Percentiles rank a stretch among this genome's conserved stretches.
Evolutionary conservation across 2,113 vertebrate species (phyloP).

Genomic region (Elgaria multicarinata): DNA sequence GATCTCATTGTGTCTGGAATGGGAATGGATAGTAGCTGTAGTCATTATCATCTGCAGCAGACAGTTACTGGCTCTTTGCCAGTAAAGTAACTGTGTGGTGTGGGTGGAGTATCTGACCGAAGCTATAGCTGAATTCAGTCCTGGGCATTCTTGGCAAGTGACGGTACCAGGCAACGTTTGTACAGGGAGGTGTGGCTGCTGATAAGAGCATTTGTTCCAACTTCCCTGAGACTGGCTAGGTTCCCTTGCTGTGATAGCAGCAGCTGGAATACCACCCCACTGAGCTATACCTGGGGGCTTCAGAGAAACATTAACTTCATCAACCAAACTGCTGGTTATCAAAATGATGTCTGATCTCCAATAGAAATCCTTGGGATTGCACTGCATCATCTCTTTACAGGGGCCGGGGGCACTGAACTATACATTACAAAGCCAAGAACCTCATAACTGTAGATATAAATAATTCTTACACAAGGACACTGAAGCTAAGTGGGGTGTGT

Average conservation of each 20-base stretch:
- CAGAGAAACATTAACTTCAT: background rate
- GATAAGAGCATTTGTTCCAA: background rate
- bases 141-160: background rate
- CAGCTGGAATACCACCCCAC: background rate
- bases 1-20: conserved; percentile 1
- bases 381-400: background rate
- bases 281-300: background rate
- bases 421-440: background rate
- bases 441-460: conserved; percentile 13
- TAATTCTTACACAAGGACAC: background rate
- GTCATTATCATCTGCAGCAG: background rate
- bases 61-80: background rate
- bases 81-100: background rate
- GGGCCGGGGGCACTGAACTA: background rate
- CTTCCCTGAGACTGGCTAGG: background rate
- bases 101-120: background rate
- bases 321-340: background rate
- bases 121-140: background rate
- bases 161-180: background rate
- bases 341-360: background rate
- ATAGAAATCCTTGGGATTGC: background rate
- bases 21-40: background rate
- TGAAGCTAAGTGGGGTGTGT: background rate
- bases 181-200: background rate
- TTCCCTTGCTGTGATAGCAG: background rate